Evolutionary conservation across 2,888 invertebrate species (phyloP).

Genomic region (Tetragonula carbonaria): DNA sequence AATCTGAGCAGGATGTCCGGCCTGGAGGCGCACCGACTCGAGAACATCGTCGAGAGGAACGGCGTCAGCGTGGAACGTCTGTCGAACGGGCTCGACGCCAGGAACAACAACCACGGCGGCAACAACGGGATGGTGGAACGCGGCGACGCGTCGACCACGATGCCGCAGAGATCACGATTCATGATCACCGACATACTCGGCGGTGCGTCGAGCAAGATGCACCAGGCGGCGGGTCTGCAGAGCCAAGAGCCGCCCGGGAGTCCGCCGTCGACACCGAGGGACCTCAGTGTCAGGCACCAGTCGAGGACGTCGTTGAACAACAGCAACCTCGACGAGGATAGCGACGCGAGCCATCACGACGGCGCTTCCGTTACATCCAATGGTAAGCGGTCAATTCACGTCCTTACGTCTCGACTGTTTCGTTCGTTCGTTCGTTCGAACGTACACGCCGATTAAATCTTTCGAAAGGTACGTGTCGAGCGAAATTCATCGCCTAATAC

Average conservation of each 20-base stretch:
- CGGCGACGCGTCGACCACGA: constrained; percentile 73
- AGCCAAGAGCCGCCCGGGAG: constrained; percentile 80
- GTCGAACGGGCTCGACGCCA: constrained; percentile 75
- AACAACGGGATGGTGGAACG: constrained; percentile 67
- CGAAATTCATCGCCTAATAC: background rate
- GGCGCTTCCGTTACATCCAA: constrained; percentile 85
- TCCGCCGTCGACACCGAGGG: constrained; percentile 85
- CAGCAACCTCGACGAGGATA: constrained; percentile 86
- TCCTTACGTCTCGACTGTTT: constrained; percentile 25
- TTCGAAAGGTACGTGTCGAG: background rate
- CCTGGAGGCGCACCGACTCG: constrained; percentile 77
- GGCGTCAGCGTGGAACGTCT: constrained; percentile 73
- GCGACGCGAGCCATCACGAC: constrained; percentile 85
- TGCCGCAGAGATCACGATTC: constrained; percentile 91
- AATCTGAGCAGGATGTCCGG: constrained; percentile 81
- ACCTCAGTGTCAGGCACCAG: constrained; percentile 86
- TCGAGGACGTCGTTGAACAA: constrained; percentile 85
- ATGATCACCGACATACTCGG: constrained; percentile 96
- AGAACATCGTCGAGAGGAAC: constrained; percentile 74
- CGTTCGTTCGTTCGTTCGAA: background rate
- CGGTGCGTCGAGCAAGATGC: constrained; percentile 83
- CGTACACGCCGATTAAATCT: too few relatives aligned
- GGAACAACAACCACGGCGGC: constrained; percentile 62
- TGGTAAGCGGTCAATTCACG: constrained; percentile 82
- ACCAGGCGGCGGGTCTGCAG: constrained; percentile 74